Base-by-base conservation (phyloP, 2,113 vertebrate species). In the Tylochromis polylepis region DNA sequence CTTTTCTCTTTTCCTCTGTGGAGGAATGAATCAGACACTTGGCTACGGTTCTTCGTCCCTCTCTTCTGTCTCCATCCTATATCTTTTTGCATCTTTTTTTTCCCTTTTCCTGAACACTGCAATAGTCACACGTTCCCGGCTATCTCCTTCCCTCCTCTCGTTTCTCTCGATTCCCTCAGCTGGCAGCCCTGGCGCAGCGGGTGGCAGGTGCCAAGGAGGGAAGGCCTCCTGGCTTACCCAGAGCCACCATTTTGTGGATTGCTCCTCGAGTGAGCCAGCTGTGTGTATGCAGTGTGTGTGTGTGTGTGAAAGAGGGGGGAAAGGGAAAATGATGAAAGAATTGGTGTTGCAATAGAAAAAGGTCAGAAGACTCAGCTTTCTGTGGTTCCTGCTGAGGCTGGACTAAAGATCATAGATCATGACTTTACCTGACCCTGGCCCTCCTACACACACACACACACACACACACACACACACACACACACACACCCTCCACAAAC, bases 151-250 rank as follows among this genome's bases (percentile, higher is more conserved):
- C 60, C 60, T 83, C 24, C 43, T 77, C 80, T 81, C 36, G 12
- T 5, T 59, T 81, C 84, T 90, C 90, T 92, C 36, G 78, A 56
- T 90, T 87, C 86, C 81, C 84, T 85, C 72, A 88, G 87, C 87
- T 94, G 91, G 94, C 91, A 91, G 91, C 92, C 88, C 82, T 88
- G 92, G 90, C 90, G 88, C 91, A 84, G 88, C 82, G 91, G 93
- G 92, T 82, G 79, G 36, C 31, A 70, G 79, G 77, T 93, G 91
- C 91, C 92, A 90, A 83, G 82, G 58, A 77, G 46, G 49, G 72
- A 77, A 84, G 90, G 91, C 87, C 90, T 89, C 85, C 89, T 84
- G 87, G 81, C 86, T 88, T 83, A 57, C 56, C 80, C 34, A 58
- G 75, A 91, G 86, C 79, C 82, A 85, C 88, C 89, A 84, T 92